These are phyloP conservation scores for Lottia scabra DNA, from an alignment of 2,888 invertebrate species.

Conservation along the genomic window DNA sequence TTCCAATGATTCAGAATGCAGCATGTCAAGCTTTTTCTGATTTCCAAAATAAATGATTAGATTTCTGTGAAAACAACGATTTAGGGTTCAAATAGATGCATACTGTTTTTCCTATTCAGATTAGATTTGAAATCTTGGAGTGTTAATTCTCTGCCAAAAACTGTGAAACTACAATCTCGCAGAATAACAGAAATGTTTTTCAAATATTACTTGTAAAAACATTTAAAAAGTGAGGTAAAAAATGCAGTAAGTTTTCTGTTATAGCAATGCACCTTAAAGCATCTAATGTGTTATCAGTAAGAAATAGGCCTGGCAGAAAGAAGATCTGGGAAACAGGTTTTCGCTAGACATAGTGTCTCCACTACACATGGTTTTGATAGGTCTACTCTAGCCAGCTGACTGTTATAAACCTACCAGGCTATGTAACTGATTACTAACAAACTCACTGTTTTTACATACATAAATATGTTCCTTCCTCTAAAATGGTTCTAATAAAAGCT, in stretches of 20 bases:
- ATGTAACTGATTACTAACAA: conserved; percentile 30
- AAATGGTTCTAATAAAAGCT: conserved; percentile 23
- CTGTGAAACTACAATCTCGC: background rate
- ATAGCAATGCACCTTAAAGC: conserved; percentile 3
- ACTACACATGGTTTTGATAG: conserved; percentile 26
- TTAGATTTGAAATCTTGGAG: background rate
- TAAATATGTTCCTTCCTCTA: conserved; percentile 33
- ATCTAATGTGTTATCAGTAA: background rate
- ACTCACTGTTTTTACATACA: conserved; percentile 31
- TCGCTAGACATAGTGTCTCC: conserved; percentile 28
- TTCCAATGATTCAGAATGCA: too few relatives aligned
- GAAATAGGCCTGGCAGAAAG: conserved; percentile 9
- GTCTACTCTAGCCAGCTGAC: conserved; percentile 17
- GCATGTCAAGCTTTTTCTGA: too few relatives aligned
- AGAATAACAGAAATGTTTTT: conserved; percentile 3
- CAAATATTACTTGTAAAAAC: conserved; percentile 4
- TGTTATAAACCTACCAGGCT: conserved; percentile 8
- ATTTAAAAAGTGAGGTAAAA: background rate
- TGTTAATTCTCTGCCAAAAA: background rate
- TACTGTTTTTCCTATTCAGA: too few relatives aligned
- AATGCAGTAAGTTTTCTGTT: conserved; percentile 1
- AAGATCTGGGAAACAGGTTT: conserved; percentile 28
- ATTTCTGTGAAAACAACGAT: too few relatives aligned
- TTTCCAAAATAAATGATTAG: too few relatives aligned
- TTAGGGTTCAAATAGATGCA: too few relatives aligned